Conservation (phyloP, 2,797 vertebrate genomes). For the Leptoclinus maculatus region DNA sequence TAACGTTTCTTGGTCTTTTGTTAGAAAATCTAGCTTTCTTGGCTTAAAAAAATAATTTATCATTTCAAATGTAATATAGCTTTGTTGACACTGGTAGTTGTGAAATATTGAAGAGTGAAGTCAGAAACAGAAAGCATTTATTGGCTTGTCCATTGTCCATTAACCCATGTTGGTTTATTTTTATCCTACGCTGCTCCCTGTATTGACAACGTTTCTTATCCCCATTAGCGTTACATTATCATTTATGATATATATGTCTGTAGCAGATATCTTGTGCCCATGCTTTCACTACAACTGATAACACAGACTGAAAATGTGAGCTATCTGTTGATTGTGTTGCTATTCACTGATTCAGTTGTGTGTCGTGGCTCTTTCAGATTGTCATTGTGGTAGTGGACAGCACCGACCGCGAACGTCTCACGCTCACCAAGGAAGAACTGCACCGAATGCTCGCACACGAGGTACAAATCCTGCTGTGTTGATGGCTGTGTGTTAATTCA, state of each 20-base stretch:
- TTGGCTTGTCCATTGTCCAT: not conserved
- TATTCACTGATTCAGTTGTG: not conserved
- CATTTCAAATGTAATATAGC: not conserved
- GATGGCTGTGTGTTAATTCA: slow-evolving; percentile 1
- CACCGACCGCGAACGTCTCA: slow-evolving; percentile 88
- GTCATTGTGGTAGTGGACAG: slow-evolving; percentile 92
- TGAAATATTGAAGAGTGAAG: not conserved
- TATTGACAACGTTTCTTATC: slow-evolving; percentile 15
- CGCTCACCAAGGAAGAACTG: slow-evolving; percentile 85
- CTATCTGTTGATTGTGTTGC: not conserved
- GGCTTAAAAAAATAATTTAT: not conserved
- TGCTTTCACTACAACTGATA: not conserved
- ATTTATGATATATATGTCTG: not conserved
- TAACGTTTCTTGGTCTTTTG: not conserved
- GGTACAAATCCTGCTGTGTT: slow-evolving; percentile 70
- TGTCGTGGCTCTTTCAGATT: slow-evolving; percentile 78
- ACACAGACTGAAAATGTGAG: not conserved
- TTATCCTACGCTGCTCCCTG: not conserved
- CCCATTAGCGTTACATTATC: slow-evolving; percentile 32
- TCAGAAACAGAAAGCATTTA: slow-evolving; percentile 9
- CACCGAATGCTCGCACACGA: slow-evolving; percentile 90
- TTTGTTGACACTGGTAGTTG: not conserved
- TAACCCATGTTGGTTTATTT: not conserved
- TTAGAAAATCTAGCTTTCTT: not conserved
- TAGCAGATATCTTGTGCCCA: not conserved